These are phyloP conservation scores for Hylia prasina DNA, from an alignment of 2,113 vertebrate genomes.

Conservation along the genomic window DNA sequence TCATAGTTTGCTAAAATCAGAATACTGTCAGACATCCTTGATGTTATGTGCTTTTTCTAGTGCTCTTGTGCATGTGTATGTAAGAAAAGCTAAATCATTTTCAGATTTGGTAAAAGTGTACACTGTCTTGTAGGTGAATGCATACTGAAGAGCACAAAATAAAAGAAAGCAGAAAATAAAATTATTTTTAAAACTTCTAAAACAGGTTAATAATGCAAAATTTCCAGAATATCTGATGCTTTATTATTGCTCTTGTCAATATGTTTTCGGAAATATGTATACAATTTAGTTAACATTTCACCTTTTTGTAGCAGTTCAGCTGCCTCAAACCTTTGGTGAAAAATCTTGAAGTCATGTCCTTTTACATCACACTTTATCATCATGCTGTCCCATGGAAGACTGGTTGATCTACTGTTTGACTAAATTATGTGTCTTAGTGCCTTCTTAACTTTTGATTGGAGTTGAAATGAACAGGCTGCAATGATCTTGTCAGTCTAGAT, in stretches of 20 bases:
- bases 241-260: neutral
- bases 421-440: neutral
- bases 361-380: neutral
- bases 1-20: neutral
- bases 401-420: neutral
- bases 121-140: neutral
- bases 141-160: neutral
- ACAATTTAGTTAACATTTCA: neutral
- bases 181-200: neutral
- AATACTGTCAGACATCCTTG: neutral
- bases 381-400: neutral
- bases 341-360: neutral
- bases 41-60: neutral
- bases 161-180: neutral
- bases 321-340: neutral
- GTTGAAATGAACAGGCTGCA: neutral
- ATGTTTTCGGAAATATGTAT: neutral
- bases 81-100: neutral
- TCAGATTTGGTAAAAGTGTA: neutral
- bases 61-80: neutral
- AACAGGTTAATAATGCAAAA: neutral
- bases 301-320: neutral
- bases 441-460: neutral
- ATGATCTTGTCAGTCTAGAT: neutral
- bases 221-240: neutral